These are phyloP conservation scores for Micronycteris hirsuta DNA, from an alignment of 2,113 vertebrate genomes.

Conservation along the genomic window DNA sequence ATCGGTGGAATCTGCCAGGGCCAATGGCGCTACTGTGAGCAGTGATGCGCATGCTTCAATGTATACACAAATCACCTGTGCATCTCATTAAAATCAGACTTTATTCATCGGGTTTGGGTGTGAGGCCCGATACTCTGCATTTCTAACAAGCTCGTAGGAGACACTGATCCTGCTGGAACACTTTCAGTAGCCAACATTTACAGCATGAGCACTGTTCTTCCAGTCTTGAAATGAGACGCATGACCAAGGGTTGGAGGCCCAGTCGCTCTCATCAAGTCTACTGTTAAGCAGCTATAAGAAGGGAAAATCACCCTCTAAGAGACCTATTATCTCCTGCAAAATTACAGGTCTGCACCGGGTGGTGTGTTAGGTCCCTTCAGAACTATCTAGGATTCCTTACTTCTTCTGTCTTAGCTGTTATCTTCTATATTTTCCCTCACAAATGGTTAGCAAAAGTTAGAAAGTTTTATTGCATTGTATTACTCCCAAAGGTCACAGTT, in stretches of 20 bases:
- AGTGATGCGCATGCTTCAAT: not conserved
- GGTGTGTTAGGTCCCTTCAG: not conserved
- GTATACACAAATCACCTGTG: not conserved
- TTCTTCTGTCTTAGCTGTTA: slow-evolving; percentile 24
- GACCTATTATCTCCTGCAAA: not conserved
- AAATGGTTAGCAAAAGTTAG: not conserved
- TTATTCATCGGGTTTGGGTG: not conserved
- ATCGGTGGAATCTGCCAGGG: not conserved
- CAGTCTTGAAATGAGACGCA: not conserved
- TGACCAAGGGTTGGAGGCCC: not conserved
- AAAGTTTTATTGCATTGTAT: not conserved
- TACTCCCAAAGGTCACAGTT: not conserved
- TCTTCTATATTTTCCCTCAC: not conserved
- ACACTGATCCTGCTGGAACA: not conserved
- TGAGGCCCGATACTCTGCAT: not conserved
- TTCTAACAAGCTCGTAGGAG: not conserved
- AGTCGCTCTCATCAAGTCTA: not conserved
- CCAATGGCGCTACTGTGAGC: not conserved
- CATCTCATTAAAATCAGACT: not conserved
- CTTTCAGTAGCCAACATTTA: not conserved
- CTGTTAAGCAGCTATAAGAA: not conserved
- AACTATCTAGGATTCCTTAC: not conserved
- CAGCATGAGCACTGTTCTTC: not conserved
- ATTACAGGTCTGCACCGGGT: not conserved
- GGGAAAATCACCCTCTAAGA: not conserved